phyloP scores from a whole-genome alignment of 2,888 invertebrate species.

The Dione juno region DNA sequence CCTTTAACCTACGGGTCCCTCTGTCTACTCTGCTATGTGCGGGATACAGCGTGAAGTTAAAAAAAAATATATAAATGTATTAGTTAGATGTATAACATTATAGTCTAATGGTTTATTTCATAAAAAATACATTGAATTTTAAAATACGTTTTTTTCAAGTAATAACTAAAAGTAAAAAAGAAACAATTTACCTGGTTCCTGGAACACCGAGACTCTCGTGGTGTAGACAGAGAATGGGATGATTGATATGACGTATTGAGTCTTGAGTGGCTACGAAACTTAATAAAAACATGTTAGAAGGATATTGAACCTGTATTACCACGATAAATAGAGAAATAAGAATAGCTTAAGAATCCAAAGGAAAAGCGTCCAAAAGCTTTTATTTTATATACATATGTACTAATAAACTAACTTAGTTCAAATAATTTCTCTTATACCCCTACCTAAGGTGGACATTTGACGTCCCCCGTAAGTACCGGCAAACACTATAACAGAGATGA shows the following conservation, averaged over 20 bases:
- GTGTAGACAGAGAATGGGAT: constrained; percentile 7
- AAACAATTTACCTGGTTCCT: not conserved
- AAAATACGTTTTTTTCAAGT: not conserved
- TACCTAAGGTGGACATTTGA: constrained; percentile 45
- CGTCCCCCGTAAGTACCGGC: constrained; percentile 40
- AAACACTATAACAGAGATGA: constrained; percentile 48
- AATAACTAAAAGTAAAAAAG: constrained; percentile 2
- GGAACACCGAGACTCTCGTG: not conserved
- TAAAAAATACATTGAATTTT: no score
- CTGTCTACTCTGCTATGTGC: no score
- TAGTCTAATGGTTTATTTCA: not conserved
- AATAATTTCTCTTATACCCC: constrained; percentile 44
- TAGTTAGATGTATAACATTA: no score
- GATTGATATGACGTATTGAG: constrained; percentile 16
- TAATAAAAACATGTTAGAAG: constrained; percentile 20
- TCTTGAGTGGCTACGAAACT: not conserved
- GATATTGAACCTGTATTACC: not conserved
- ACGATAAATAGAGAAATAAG: not conserved
- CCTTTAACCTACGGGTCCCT: no score
- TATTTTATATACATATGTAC: not conserved
- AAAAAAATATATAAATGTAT: no score
- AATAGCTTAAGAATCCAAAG: not conserved
- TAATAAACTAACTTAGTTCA: constrained; percentile 39
- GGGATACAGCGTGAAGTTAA: no score
- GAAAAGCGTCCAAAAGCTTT: not conserved